A percentile compares a stretch with the other conserved stretches of the same genome.
Evolutionary conservation across 2,113 vertebrate genomes (phyloP).

Genomic region (Columba livia): DNA sequence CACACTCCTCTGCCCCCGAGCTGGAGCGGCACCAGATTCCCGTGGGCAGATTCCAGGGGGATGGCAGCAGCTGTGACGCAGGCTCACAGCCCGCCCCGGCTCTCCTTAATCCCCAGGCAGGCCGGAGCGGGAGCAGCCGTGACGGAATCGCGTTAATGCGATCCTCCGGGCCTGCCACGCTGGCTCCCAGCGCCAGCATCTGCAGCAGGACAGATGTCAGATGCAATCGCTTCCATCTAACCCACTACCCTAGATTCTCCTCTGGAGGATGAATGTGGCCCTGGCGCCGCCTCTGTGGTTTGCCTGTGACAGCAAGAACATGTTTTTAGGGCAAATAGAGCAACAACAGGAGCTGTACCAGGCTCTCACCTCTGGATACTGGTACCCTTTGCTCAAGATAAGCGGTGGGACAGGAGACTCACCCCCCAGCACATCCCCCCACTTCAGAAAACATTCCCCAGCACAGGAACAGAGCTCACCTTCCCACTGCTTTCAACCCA

Average conservation of each 20-base stretch:
- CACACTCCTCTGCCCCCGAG: neutral
- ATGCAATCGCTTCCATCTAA: constrained; percentile 44
- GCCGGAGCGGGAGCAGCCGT: neutral
- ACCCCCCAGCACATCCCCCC: neutral
- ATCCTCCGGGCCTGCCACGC: neutral
- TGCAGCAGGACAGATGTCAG: constrained; percentile 42
- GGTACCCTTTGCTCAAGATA: neutral
- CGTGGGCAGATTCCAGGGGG: accelerated
- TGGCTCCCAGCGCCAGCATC: neutral
- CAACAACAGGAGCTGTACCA: neutral
- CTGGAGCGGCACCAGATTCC: neutral
- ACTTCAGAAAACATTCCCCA: neutral
- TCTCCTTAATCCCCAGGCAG: constrained; percentile 19
- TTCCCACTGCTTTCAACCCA: neutral
- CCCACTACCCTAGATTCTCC: constrained; percentile 58
- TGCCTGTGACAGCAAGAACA: accelerated
- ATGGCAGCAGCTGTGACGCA: neutral
- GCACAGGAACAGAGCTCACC: neutral
- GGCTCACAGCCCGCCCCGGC: neutral
- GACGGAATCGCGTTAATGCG: neutral
- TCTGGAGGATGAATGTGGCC: accelerated
- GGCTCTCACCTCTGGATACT: neutral
- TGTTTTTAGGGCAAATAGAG: neutral
- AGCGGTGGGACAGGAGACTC: neutral
- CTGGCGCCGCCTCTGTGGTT: neutral